These are phyloP conservation scores for Pemphredon lugubris DNA, from an alignment of 2,888 invertebrate species.

Conservation along the genomic window DNA sequence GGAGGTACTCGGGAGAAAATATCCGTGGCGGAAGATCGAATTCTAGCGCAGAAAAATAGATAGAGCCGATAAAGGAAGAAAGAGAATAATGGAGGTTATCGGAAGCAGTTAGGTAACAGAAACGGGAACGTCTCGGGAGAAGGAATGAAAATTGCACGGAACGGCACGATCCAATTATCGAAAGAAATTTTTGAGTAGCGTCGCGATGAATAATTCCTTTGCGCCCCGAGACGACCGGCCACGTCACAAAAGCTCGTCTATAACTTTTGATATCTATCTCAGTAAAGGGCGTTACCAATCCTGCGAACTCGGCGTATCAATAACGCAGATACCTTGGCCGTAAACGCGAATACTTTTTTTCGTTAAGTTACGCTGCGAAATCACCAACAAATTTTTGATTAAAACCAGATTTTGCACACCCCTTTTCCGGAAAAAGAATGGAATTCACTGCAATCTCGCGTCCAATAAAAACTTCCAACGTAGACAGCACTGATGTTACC, in stretches of 20 bases:
- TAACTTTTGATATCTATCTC: too few species aligned
- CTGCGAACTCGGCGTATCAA: too few species aligned
- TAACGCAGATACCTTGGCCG: too few species aligned
- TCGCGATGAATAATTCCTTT: constrained; percentile 4
- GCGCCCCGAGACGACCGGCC: background rate
- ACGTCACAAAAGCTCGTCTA: background rate
- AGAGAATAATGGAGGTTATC: constrained; percentile 43
- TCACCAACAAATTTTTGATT: too few species aligned
- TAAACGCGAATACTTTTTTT: too few species aligned
- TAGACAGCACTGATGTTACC: constrained; percentile 12
- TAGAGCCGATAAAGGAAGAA: constrained; percentile 22
- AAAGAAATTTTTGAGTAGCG: constrained; percentile 7
- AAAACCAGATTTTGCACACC: too few species aligned
- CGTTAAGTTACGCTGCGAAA: too few species aligned
- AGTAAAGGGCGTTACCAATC: too few species aligned
- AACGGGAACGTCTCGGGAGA: constrained; percentile 11
- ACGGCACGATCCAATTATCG: constrained; percentile 25
- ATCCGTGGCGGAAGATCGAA: constrained; percentile 42
- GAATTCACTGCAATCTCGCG: background rate
- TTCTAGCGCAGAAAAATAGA: constrained; percentile 43
- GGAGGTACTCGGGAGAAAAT: constrained; percentile 20
- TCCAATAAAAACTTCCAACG: constrained; percentile 12
- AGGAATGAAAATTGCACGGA: constrained; percentile 28
- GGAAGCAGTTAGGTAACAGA: constrained; percentile 32
- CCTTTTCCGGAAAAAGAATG: too few species aligned